Base-by-base conservation (phyloP, 2,888 invertebrate species). In the Spialia ferax region DNA sequence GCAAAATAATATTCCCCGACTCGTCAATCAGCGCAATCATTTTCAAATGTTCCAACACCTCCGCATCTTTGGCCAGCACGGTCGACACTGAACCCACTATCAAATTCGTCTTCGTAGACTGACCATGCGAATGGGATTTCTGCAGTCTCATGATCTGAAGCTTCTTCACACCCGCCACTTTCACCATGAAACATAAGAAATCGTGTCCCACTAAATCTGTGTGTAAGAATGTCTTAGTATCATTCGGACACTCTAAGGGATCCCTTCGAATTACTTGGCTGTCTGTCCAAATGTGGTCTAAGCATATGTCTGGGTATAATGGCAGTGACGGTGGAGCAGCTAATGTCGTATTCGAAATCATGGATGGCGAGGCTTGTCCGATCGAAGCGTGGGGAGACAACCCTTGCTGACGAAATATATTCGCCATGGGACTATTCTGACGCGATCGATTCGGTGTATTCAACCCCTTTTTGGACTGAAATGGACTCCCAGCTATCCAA, bases 201-300 rank as follows among this genome's bases (percentile, higher is more conserved):
- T 95, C 95, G 83, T 98, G 97, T 0, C 97, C 97, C 42, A 97
- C 96, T 61, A 98, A 90, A 90, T 99, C 98, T n/a, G 95, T 95
- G 61, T 97, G 96, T 26, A 98, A 86, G 77, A 99, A 98, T 0
- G 97, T 97, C 79, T 97, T 97, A 13, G 79, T 80, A 69, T 92
- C 88, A 2, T 77, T 85, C 0, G 79, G 66, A 42, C 73, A 82
- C 70, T 94, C 94, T 0, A 89, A 75, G 54, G 79, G 79, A 83
- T 90, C 94, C 72, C 87, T 78, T 71, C 75, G 81, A 2, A 89
- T 82, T 0, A 77, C 77, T 70, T 89, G 91, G 69, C 92, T 95
- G 78, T 99, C 99, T 0, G 97, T 97, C 99, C 99, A 99, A 13
- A 98, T 91, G 80, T 97, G 97, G 75, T 99, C 98, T 54, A 99